Evolutionary conservation across 1,140 invertebrate species (phyloP), one percentile per base, ranked within the genome.

Genomic region (Drusus annulatus): DNA sequence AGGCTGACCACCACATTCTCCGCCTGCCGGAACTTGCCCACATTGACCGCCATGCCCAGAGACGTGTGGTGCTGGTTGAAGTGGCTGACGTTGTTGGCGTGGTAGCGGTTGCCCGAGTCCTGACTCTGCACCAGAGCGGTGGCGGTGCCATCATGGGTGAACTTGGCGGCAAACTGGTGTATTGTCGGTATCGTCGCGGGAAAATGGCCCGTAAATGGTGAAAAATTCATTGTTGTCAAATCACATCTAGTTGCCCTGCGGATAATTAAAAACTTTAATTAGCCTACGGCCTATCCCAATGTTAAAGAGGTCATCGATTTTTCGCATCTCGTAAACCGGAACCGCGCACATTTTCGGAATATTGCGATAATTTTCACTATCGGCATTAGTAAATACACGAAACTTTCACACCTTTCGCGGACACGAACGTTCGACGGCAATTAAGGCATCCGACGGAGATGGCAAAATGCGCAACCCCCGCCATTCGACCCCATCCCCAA

Each of bases 201-300:
- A 87, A 93, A 93, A 81, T 92, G 92, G 82, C 91, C 90, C 85
- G 91, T 92, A 85, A 93, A 93, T 81, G 91, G 91, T 85, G 92
- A 90, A 85, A 93, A 93, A 90, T 93, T 93, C 92, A 93, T 93
- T 87, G 86, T 86, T 85, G 84, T 21, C 25, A 56, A 85, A 23
- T 58, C 52, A 45, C 62, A 21, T 76, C 74, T 78, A 81, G 36
- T 71, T 5, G n/a, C 52, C 77, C 76, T 81, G 77, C 65, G 52
- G 77, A 74, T 63, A 74, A 74, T 79, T 79, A 79, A 79, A 65
- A 79, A 79, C 77, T 56, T 79, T 62, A 79, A 79, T 79, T 79
- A 79, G 78, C 78, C 60, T 31, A n/a, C 52, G 58, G 78, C 78
- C 78, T 74, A 79, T 79, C 78, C 78, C 78, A 79, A 79, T 79